Evolutionary conservation across 2,888 invertebrate genomes (phyloP).

Genomic region (Drosophila mulleri): DNA sequence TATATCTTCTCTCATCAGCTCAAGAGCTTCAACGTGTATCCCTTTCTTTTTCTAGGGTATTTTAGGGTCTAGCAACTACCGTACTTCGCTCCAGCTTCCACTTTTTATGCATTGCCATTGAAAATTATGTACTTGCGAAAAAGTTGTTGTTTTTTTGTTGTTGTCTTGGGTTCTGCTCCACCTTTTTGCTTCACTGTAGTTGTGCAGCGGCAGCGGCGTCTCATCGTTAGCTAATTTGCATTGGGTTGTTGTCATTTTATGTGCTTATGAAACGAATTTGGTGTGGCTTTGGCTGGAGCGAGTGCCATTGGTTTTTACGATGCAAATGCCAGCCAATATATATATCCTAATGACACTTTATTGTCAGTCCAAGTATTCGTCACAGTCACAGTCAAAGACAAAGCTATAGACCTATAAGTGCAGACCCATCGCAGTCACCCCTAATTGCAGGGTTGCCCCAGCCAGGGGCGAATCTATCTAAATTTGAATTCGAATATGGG

Average conservation of each 20-base stretch:
- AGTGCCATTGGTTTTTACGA: slow-evolving; percentile 71
- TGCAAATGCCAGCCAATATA: slow-evolving; percentile 68
- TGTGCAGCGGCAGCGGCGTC: slow-evolving; percentile 3
- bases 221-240: slow-evolving; percentile 73
- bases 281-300: slow-evolving; percentile 53
- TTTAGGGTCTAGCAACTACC: neutral
- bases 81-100: neutral
- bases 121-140: slow-evolving; percentile 70
- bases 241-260: slow-evolving; percentile 72
- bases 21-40: no score
- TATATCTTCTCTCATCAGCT: no score
- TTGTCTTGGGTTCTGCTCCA: slow-evolving; percentile 35
- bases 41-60: slow-evolving; percentile 24
- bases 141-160: slow-evolving; percentile 4
- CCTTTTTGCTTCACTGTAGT: slow-evolving; percentile 53
- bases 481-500: slow-evolving; percentile 36
- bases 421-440: slow-evolving; percentile 46
- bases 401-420: slow-evolving; percentile 11
- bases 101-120: slow-evolving; percentile 60
- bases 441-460: slow-evolving; percentile 39
- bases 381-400: slow-evolving; percentile 75
- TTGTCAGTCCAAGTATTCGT: slow-evolving; percentile 69
- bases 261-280: slow-evolving; percentile 79
- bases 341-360: slow-evolving; percentile 73
- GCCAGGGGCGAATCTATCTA: neutral